Conservation (phyloP, 2,113 vertebrate species). For the Donacobius atricapilla region DNA sequence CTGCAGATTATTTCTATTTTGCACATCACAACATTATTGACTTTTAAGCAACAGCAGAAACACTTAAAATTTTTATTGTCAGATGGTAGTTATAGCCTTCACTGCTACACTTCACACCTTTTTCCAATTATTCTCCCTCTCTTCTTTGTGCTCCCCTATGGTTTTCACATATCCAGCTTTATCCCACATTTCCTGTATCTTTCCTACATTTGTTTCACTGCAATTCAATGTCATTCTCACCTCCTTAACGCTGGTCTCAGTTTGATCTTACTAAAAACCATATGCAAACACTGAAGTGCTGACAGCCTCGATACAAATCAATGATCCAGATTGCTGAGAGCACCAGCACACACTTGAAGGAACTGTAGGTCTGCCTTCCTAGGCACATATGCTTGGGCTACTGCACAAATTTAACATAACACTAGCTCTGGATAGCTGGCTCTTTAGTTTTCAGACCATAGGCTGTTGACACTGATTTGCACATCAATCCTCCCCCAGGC, state of each 20-base stretch:
- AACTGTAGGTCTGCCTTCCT: not conserved
- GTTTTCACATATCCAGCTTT: not conserved
- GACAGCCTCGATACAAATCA: slow-evolving; percentile 7
- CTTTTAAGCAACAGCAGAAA: not conserved
- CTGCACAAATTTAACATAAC: not conserved
- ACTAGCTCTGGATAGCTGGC: not conserved
- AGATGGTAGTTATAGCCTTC: not conserved
- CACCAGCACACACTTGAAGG: not conserved
- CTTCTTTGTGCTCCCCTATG: not conserved
- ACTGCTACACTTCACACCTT: not conserved
- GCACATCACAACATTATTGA: not conserved
- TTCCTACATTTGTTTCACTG: slow-evolving; percentile 1
- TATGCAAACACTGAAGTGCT: slow-evolving; percentile 1
- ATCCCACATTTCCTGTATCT: not conserved
- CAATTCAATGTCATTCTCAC: slow-evolving; percentile 8
- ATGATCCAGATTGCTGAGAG: not conserved
- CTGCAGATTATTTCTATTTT: not conserved
- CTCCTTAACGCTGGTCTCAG: not conserved
- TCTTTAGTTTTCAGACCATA: not conserved
- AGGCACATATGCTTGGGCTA: not conserved
- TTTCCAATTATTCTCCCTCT: not conserved
- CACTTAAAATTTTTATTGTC: not conserved
- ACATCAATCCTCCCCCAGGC: not conserved
- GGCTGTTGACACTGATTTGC: not conserved
- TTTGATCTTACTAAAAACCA: not conserved